phyloP scores from a whole-genome alignment of 2,113 vertebrate genomes.

The Gopherus flavomarginatus region DNA sequence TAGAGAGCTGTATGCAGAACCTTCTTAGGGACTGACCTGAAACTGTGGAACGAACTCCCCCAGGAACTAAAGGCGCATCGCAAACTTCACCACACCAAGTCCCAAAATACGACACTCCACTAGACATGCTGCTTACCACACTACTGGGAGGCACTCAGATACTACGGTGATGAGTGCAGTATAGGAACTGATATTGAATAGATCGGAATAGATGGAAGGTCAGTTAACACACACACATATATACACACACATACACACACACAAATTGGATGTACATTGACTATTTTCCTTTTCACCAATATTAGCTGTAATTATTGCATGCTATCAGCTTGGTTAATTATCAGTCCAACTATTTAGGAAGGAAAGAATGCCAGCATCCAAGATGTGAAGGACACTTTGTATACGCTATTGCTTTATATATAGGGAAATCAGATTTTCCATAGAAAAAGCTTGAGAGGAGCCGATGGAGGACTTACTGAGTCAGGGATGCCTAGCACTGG shows the following conservation, averaged over 20 bases:
- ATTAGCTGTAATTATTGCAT: fast-evolving
- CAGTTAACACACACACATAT: neutral
- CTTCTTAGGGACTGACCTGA: neutral
- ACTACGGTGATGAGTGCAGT: neutral
- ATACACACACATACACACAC: neutral
- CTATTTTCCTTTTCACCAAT: neutral
- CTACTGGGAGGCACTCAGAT: neutral
- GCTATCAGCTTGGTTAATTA: neutral
- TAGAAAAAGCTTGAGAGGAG: fast-evolving
- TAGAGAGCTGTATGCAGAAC: neutral
- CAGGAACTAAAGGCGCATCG: neutral
- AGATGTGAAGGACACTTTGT: neutral
- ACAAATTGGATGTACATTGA: neutral
- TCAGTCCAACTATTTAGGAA: constrained; percentile 5
- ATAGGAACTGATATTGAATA: neutral
- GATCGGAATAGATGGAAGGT: neutral
- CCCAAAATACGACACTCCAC: neutral
- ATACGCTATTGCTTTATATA: neutral
- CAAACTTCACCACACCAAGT: neutral
- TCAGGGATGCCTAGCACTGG: fast-evolving
- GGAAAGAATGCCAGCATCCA: neutral
- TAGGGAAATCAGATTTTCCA: neutral
- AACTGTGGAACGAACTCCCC: neutral
- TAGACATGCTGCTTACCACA: neutral
- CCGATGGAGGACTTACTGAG: neutral